These are phyloP conservation scores for Heliconius nattereri DNA, from an alignment of 1,140 invertebrate genomes.

Conservation along the genomic window DNA sequence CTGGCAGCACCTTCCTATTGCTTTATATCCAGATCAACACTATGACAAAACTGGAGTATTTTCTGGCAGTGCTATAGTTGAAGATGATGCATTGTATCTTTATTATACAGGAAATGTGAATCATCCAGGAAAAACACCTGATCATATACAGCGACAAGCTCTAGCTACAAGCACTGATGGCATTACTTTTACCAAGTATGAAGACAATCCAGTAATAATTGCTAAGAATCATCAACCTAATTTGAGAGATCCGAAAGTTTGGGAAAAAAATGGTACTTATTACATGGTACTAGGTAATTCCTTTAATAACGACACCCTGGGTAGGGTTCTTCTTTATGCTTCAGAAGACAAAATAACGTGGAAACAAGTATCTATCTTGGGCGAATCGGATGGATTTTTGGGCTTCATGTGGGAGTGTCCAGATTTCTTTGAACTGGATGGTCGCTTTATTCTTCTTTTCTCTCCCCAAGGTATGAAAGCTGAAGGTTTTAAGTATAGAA, in stretches of 20 bases:
- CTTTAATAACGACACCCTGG: constrained; percentile 44
- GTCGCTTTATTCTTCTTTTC: constrained; percentile 62
- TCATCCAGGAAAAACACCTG: constrained; percentile 43
- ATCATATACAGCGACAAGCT: constrained; percentile 59
- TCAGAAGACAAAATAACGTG: constrained; percentile 63
- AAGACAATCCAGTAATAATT: constrained; percentile 59
- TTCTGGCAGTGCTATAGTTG: constrained; percentile 69
- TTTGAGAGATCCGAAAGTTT: constrained; percentile 75
- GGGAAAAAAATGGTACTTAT: constrained; percentile 62
- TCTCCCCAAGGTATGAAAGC: constrained; percentile 71
- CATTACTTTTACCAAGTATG: constrained; percentile 55
- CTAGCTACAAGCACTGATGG: constrained; percentile 62
- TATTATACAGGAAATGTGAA: constrained; percentile 72
- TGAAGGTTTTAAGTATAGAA: constrained; percentile 67
- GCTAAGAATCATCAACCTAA: constrained; percentile 56
- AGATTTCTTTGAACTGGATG: constrained; percentile 67
- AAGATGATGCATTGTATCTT: constrained; percentile 61
- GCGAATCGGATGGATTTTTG: constrained; percentile 57
- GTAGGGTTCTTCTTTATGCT: constrained; percentile 60
- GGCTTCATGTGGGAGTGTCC: constrained; percentile 76
- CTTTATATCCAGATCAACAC: constrained; percentile 61
- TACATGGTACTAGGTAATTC: constrained; percentile 74
- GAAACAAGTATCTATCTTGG: constrained; percentile 56
- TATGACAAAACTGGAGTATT: constrained; percentile 70
- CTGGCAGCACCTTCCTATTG: constrained; percentile 67